Evolutionary conservation across 1,140 invertebrate species (phyloP), one percentile per base, ranked within the genome.

Genomic region (Polypedilum vanderplanki): DNA sequence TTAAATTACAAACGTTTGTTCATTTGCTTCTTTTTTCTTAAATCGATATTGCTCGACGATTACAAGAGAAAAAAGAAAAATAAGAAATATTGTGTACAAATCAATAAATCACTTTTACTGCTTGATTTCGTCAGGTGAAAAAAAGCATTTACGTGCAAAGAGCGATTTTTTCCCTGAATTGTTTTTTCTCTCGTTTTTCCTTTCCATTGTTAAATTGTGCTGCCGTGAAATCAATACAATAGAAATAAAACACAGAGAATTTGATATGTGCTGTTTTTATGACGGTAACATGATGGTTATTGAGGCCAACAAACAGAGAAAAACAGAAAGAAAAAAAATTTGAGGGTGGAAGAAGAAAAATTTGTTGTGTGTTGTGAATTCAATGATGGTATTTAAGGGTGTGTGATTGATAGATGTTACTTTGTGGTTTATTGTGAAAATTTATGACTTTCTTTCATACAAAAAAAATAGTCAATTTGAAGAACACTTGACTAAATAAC

Each of bases 191-290:
- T n/a, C n/a, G n/a, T n/a, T 12, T 15, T 57, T 33, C 24, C 3
- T 57, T 15, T 12, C 12, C 46, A 57, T n/a, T 57, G 46, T 57
- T 57, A 12, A 33, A 33, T 33, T 33, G 10, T 57, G 46, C 12
- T 57, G 46, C 46, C 24, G 24, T 33, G 46, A 12, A 57, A 57
- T 57, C 46, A 57, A 57, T 57, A n/a, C 12, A 57, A 57, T 57
- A 15, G 46, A 15, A 57, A n/a, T 12, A n/a, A 57, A n/a, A 12
- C 24, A 33, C 24, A 57, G n/a, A 57, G n/a, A 57, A n/a, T 57
- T 57, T 57, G 46, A 57, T 57, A n/a, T 57, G 46, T 57, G 46
- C n/a, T 57, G 46, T 57, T 57, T 57, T 57, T 57, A 57, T 57
- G 46, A 57, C 10, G 46, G 46, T 15, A 57, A 57, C 46, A 57